Base-by-base conservation (phyloP, 1,140 invertebrate species). In the Leptoteleia sp. region DNA sequence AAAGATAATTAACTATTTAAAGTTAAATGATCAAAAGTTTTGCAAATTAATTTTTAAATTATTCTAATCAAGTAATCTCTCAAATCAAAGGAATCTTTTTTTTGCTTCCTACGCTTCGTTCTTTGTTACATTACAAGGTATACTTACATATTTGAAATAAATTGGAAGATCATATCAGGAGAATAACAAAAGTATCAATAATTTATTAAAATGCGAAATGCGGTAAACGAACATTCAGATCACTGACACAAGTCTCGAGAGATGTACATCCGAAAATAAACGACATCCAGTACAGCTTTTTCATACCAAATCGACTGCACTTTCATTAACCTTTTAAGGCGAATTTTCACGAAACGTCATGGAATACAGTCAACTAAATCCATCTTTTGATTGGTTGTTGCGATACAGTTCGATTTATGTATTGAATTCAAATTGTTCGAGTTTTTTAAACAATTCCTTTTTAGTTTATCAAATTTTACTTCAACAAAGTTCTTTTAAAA, bases 241-340 rank as follows among this genome's bases (percentile, higher is more conserved):
- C 38, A 54, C 47, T 61, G 48, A 47, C 50, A 42, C 54, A 29
- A 43, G 33, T 75, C 13, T 11, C 12, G 22, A 40, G 16, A 38
- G 31, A 6, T 31, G 11, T 61, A 62, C 12, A 37, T 62, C 25
- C 57, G 57, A 76, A 76, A 70, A 64, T 70, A 76, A 70, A 64
- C 70, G 73, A 64, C 40, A 76, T 68, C 16, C 73, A 70, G 59
- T 42, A 57, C 13, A 50, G 38, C n/a, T 35, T 55, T 65, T 65
- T 70, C 50, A 8, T 71, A 76, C 55, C 19, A 50, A 70, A 70
- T 77, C 73, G 65, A 70, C 73, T 70, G 42, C 59, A 71, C 73
- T 76, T 76, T 76, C 64, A 68, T 68, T 76, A 70, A 40, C 33
- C 40, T 59, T 68, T 77, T 77, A 77, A 13, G 73, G 59, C 59